Conservation (phyloP, 2,888 invertebrate species). For the Allygus modestus region DNA sequence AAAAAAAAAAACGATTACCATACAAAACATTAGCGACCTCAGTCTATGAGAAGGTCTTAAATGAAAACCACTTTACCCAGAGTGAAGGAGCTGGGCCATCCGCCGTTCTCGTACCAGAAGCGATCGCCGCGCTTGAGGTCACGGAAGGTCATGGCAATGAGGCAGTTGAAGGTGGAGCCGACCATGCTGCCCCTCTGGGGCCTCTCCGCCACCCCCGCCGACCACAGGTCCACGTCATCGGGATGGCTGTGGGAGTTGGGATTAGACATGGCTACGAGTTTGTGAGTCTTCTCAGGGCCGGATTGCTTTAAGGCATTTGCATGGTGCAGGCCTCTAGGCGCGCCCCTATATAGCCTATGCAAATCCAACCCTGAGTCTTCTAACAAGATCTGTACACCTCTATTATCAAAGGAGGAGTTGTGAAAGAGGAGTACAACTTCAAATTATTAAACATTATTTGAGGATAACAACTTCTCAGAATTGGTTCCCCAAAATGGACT, state of each 20-base stretch:
- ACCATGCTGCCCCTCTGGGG: conserved; percentile 75
- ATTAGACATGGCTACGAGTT: too few relatives aligned
- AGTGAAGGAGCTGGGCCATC: conserved; percentile 74
- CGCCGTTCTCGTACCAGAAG: conserved; percentile 77
- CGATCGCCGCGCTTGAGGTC: conserved; percentile 76
- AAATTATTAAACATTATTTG: too few relatives aligned
- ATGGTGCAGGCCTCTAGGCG: too few relatives aligned
- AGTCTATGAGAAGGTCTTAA: neutral
- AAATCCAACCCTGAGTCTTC: too few relatives aligned
- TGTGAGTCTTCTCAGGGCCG: neutral
- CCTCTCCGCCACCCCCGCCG: conserved; percentile 75
- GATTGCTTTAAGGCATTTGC: neutral
- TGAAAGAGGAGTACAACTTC: too few relatives aligned
- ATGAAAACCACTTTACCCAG: conserved; percentile 59
- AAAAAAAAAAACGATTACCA: too few relatives aligned
- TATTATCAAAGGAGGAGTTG: too few relatives aligned
- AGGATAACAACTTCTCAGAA: too few relatives aligned
- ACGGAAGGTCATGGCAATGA: conserved; percentile 75
- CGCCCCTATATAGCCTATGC: too few relatives aligned
- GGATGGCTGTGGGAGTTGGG: conserved; percentile 70
- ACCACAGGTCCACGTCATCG: conserved; percentile 74
- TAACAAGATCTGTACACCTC: too few relatives aligned
- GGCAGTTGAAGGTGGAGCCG: conserved; percentile 76
- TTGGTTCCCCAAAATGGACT: too few relatives aligned
- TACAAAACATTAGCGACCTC: too few relatives aligned